Conservation (phyloP, 2,888 invertebrate genomes). For the Galeruca laticollis region DNA sequence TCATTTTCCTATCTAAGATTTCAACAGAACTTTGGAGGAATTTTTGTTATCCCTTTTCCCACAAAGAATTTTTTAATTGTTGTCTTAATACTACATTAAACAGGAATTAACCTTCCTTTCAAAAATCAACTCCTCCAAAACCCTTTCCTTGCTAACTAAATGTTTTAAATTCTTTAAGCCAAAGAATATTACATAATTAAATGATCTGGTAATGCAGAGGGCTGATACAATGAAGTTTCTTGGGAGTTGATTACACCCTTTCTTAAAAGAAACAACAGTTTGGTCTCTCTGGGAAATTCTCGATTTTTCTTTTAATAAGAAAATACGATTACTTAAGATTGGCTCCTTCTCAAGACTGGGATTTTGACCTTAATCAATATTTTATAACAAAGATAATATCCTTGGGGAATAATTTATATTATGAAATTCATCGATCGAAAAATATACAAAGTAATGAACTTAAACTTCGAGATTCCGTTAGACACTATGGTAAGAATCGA, state of each 20-base stretch:
- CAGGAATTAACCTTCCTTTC: slow-evolving; percentile 7
- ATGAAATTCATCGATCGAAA: not conserved
- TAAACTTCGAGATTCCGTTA: not conserved
- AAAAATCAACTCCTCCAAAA: slow-evolving; percentile 15
- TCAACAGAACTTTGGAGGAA: not conserved
- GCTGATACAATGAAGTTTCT: slow-evolving; percentile 18
- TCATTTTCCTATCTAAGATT: too few relatives aligned
- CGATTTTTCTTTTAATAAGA: slow-evolving; percentile 26
- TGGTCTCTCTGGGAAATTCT: slow-evolving; percentile 21
- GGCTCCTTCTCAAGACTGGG: not conserved
- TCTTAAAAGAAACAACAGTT: slow-evolving; percentile 15
- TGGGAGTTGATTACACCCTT: slow-evolving; percentile 26
- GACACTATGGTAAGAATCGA: not conserved
- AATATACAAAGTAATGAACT: not conserved
- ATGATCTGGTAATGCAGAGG: slow-evolving; percentile 24
- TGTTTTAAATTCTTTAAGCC: slow-evolving; percentile 22
- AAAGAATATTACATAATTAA: slow-evolving; percentile 28
- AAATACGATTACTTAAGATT: not conserved
- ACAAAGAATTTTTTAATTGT: slow-evolving; percentile 2
- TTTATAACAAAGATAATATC: slow-evolving; percentile 13
- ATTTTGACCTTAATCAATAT: slow-evolving; percentile 16
- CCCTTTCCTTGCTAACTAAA: slow-evolving; percentile 12
- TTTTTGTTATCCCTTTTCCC: not conserved
- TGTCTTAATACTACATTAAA: not conserved
- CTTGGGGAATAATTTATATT: slow-evolving; percentile 5